Conservation (phyloP, 2,888 invertebrate species). For the Drosophila mimica region DNA sequence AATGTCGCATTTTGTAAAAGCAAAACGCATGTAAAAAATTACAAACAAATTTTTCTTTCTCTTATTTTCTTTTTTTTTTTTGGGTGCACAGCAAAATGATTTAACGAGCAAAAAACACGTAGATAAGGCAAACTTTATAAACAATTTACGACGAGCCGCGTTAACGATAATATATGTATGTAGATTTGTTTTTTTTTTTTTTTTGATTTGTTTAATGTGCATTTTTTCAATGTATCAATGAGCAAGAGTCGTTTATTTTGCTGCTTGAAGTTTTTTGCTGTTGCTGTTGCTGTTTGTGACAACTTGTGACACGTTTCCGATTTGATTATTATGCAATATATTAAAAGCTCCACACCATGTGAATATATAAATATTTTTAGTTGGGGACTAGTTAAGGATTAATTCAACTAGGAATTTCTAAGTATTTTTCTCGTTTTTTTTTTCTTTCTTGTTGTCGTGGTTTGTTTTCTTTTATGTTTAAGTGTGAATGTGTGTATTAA, state of each 20-base stretch:
- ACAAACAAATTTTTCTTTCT: constrained; percentile 46
- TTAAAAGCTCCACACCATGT: constrained; percentile 55
- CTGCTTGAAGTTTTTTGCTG: constrained; percentile 10
- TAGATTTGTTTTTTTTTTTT: constrained; percentile 28
- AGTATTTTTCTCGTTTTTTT: constrained; percentile 39
- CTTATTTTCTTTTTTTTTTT: constrained; percentile 7
- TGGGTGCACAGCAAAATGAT: constrained; percentile 64
- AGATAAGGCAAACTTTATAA: constrained; percentile 70
- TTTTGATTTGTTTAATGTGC: constrained; percentile 6
- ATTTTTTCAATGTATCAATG: constrained; percentile 12
- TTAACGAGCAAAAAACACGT: constrained; percentile 71
- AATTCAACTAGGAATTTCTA: constrained; percentile 77
- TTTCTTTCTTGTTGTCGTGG: constrained; percentile 1
- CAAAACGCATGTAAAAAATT: constrained; percentile 46
- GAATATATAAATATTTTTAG: constrained; percentile 44
- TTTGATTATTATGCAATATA: constrained; percentile 39
- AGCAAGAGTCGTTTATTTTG: constrained; percentile 22
- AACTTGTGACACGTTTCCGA: constrained; percentile 56
- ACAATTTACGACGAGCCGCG: constrained; percentile 53
- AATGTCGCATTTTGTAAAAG: constrained; percentile 43
- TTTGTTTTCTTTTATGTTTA: constrained; percentile 17
- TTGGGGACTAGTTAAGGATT: constrained; percentile 79
- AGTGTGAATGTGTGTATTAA: constrained; percentile 38
- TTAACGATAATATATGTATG: constrained; percentile 43
- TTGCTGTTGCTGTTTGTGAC: constrained; percentile 37